These are phyloP conservation scores for Xerus rutilus DNA, from an alignment of 2,797 vertebrate species.

Conservation along the genomic window DNA sequence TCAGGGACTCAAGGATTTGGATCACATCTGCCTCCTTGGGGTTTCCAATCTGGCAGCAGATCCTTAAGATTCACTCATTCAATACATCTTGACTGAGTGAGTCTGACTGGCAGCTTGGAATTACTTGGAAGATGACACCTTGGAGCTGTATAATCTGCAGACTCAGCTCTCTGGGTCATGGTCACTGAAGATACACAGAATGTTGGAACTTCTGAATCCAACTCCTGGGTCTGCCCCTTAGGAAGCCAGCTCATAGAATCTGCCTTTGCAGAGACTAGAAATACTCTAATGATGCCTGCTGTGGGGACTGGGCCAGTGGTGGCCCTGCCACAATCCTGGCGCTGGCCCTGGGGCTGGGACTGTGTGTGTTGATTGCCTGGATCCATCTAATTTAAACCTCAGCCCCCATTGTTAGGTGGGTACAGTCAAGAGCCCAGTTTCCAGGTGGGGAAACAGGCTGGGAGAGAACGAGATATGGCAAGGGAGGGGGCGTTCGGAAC, in stretches of 20 bases:
- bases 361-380: neutral
- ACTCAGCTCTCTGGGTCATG: neutral
- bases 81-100: fast-evolving
- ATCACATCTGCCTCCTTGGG: neutral
- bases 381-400: neutral
- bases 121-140: neutral
- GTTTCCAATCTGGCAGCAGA: neutral
- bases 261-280: neutral
- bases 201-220: neutral
- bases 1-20: neutral
- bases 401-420: neutral
- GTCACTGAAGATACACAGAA: neutral
- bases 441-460: neutral
- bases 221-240: neutral
- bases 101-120: neutral
- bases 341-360: neutral
- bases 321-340: too few species aligned
- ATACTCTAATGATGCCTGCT: fast-evolving
- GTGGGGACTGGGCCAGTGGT: neutral
- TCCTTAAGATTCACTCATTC: neutral
- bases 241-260: neutral
- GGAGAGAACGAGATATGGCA: neutral
- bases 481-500: neutral
- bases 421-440: neutral
- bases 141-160: fast-evolving